Evolutionary conservation across 2,113 vertebrate genomes (phyloP).

Genomic region (Delphinapterus leucas): DNA sequence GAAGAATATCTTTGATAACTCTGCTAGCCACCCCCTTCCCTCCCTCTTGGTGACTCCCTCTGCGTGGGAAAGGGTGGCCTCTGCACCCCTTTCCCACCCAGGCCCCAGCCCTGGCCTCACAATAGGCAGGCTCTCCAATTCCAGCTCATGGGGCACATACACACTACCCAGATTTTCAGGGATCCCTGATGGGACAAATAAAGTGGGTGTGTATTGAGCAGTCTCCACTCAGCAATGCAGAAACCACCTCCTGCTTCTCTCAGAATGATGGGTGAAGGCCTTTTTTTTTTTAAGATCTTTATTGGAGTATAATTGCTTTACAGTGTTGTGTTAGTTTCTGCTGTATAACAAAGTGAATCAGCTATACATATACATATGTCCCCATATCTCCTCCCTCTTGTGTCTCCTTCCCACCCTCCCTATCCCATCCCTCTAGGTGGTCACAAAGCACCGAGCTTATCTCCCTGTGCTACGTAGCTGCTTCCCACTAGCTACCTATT

Average conservation of each 20-base stretch:
- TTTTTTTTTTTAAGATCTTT: no score
- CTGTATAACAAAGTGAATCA: no score
- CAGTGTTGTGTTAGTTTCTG: no score
- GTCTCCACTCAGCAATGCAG: not conserved
- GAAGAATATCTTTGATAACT: not conserved
- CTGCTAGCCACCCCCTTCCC: not conserved
- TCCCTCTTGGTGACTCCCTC: not conserved
- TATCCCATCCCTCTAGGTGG: no score
- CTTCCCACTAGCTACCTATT: no score
- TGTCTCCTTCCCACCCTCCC: no score
- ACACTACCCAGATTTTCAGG: not conserved
- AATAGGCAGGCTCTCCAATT: not conserved
- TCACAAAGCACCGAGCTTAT: accelerated
- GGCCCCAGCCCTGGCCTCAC: not conserved
- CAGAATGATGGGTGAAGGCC: not conserved
- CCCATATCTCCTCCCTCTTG: no score
- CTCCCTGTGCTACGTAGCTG: no score
- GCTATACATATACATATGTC: no score
- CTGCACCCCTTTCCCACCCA: not conserved
- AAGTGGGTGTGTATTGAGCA: accelerated
- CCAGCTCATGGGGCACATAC: no score
- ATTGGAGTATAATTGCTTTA: no score
- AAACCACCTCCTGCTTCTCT: not conserved
- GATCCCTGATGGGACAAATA: not conserved
- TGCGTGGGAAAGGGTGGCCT: not conserved